Evolutionary conservation across 2,888 invertebrate genomes (phyloP), one percentile per base, ranked within the genome.

Genomic region (Hoplodrina blanda): DNA sequence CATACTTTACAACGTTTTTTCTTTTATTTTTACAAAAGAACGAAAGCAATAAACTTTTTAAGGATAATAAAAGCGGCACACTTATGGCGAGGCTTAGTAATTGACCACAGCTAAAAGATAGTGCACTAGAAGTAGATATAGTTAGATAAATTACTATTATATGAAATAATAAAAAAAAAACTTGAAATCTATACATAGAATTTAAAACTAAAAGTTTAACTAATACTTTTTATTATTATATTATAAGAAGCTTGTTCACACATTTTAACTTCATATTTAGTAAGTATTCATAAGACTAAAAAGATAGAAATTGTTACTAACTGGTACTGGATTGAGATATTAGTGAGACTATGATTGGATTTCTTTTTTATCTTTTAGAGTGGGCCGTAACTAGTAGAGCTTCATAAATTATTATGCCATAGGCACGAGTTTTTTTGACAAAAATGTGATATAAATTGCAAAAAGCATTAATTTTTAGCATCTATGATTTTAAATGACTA

Each of bases 111-210:
- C 95, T 95, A 94, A 94, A 92, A 91, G 80, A 91, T 95, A 95
- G 94, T 90, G 94, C 95, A 96, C 95, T 95, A 95, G 95, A 90
- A 83, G 91, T 96, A 95, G 94, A 82, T 59, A 85, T 94, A 95
- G 94, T 92, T 95, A 95, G 94, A 94, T 91, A 93, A 94, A 95
- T 92, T 93, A 95, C 91, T 93, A 93, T 92, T 92, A 93, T 92
- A 90, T 89, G 87, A 91, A 87, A 87, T 85, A 89, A 80, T 80
- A 80, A 80, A 79, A 91, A 30, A 90, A 94, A 94, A 92, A 91
- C 94, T 95, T 95, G 92, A 95, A 95, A 94, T 95, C 94, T 95
- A 96, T 95, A 94, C 92, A 95, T 96, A 95, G 95, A 93, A 95
- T 93, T 94, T 90, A 94, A 95, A 94, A 92, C 93, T 93, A 92